These are phyloP conservation scores for Poeciliopsis turrubarensis DNA, from an alignment of 2,113 vertebrate genomes.

Conservation along the genomic window DNA sequence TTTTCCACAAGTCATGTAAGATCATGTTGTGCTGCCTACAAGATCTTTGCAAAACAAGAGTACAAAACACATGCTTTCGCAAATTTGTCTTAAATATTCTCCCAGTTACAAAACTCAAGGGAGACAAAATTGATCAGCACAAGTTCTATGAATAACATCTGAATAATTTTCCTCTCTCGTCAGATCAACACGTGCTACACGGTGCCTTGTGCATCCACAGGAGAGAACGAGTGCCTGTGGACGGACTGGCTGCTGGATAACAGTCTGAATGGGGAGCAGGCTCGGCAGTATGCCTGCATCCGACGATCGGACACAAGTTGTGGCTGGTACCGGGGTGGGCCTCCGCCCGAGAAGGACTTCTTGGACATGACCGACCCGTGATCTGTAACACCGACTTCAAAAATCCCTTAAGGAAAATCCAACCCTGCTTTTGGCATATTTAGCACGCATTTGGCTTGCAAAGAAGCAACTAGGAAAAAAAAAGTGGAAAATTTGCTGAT, in stretches of 20 bases:
- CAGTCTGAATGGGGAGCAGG: slow-evolving; percentile 85
- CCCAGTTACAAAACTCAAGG: background rate
- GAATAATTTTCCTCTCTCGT: slow-evolving; percentile 29
- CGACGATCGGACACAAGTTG: slow-evolving; percentile 86
- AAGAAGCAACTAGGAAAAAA: slow-evolving; percentile 34
- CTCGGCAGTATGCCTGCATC: slow-evolving; percentile 88
- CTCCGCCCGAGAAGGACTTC: slow-evolving; percentile 86
- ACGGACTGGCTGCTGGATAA: slow-evolving; percentile 88
- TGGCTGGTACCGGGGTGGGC: slow-evolving; percentile 87
- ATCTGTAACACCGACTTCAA: slow-evolving; percentile 40
- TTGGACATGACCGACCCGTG: slow-evolving; percentile 88
- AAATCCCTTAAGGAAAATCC: slow-evolving; percentile 26
- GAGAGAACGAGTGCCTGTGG: slow-evolving; percentile 90
- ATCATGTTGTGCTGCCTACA: background rate
- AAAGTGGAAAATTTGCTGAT: slow-evolving; percentile 18
- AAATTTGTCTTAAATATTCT: background rate
- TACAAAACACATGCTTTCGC: background rate
- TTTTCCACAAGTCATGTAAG: too few relatives aligned
- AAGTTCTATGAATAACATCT: background rate
- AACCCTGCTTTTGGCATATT: slow-evolving; percentile 37
- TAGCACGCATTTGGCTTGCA: slow-evolving; percentile 34
- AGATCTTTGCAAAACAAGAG: background rate
- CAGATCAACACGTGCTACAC: slow-evolving; percentile 90
- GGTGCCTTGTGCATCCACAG: slow-evolving; percentile 81
- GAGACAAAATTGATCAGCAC: background rate